Conservation (phyloP, 2,113 vertebrate genomes). For the Gallinago jamesoni region DNA sequence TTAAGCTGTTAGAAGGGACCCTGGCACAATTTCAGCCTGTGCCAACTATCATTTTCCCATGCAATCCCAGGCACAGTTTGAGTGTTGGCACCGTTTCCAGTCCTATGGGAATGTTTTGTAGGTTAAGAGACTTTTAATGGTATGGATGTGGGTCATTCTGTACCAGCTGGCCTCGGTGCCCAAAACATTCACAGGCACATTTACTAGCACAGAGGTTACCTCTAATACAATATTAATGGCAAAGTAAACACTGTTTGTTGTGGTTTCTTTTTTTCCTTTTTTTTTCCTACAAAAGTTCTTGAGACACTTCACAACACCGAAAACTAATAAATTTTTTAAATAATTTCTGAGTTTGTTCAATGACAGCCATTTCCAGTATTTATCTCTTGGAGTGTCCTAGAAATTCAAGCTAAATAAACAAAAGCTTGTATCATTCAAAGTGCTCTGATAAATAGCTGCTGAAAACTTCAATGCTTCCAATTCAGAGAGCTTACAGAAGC, state of each 20-base stretch:
- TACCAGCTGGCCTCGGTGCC: not conserved
- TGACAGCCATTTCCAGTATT: not conserved
- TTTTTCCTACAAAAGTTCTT: not conserved
- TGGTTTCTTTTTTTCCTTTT: not conserved
- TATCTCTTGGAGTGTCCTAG: not conserved
- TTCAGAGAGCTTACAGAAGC: slow-evolving; percentile 12
- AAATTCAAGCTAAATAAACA: slow-evolving; percentile 43
- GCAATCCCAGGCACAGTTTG: slow-evolving; percentile 21
- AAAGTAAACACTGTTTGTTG: not conserved
- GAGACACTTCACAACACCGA: not conserved
- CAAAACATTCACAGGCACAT: not conserved
- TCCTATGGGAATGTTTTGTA: slow-evolving; percentile 38
- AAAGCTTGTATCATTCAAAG: not conserved
- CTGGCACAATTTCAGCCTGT: not conserved
- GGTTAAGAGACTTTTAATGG: slow-evolving; percentile 27
- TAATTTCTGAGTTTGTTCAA: not conserved
- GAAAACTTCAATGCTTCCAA: slow-evolving; percentile 19
- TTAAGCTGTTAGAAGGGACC: not conserved
- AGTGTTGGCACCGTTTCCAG: not conserved
- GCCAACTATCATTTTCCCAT: not conserved
- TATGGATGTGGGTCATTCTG: slow-evolving; percentile 32
- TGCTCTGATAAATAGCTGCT: slow-evolving; percentile 25
- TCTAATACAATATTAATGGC: not conserved
- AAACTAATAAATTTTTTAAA: not conserved
- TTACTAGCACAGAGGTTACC: not conserved